These are phyloP conservation scores for Escarpia spicata DNA, from an alignment of 2,888 invertebrate genomes.

Conservation along the genomic window DNA sequence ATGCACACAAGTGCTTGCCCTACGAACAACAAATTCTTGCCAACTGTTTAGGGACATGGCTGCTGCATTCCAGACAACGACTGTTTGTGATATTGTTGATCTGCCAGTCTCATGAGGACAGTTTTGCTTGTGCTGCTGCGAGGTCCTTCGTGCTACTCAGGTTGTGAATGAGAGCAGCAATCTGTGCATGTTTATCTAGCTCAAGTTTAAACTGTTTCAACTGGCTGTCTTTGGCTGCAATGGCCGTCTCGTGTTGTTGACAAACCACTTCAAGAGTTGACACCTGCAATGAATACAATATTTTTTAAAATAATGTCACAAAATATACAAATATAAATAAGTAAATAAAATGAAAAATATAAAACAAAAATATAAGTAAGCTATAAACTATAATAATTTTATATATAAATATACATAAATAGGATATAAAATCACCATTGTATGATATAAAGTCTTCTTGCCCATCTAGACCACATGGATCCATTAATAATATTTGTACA, in stretches of 20 bases:
- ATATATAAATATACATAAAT: no score
- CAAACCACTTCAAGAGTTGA: conserved; percentile 53
- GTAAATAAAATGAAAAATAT: neutral
- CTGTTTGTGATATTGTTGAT: neutral
- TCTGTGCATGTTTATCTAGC: conserved; percentile 57
- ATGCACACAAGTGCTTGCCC: no score
- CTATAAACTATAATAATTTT: no score
- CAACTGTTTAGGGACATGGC: no score
- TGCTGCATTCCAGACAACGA: neutral
- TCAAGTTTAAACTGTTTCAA: conserved; percentile 48
- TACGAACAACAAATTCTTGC: no score
- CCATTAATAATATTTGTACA: no score
- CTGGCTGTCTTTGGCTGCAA: conserved; percentile 46
- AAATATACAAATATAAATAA: neutral
- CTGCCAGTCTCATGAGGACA: neutral
- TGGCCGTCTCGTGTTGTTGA: conserved; percentile 50
- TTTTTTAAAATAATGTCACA: neutral
- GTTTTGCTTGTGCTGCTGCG: neutral
- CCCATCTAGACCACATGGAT: no score
- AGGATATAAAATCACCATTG: no score
- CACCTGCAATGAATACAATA: conserved; percentile 45
- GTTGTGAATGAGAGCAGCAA: conserved; percentile 60
- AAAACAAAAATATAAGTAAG: no score
- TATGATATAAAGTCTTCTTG: no score
- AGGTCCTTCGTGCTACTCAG: conserved; percentile 51